These are phyloP conservation scores for Pogoniulus pusillus DNA, from an alignment of 2,797 vertebrate genomes.

Conservation along the genomic window DNA sequence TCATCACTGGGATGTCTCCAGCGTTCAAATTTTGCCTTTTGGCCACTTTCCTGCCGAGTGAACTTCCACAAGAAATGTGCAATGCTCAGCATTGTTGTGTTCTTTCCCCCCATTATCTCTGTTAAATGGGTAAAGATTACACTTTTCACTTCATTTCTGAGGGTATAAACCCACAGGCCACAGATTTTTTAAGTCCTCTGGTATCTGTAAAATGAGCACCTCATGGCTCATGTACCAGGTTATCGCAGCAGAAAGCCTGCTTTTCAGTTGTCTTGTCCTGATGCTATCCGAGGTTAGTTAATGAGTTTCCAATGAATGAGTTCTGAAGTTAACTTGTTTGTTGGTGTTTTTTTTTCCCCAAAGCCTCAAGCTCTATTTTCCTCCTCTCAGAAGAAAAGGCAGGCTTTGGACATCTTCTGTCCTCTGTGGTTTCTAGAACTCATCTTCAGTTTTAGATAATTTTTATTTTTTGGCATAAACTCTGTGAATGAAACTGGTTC, in stretches of 20 bases:
- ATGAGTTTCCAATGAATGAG: constrained; percentile 27
- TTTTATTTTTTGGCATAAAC: constrained; percentile 27
- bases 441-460: constrained; percentile 14
- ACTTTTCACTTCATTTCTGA: constrained; percentile 20
- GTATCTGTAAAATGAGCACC: not conserved
- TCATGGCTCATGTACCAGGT: not conserved
- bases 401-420: not conserved
- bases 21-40: constrained; percentile 2
- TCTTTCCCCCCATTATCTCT: not conserved
- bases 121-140: not conserved
- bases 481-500: constrained; percentile 49
- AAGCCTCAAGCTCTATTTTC: constrained; percentile 40
- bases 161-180: not conserved
- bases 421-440: not conserved
- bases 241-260: constrained; percentile 23
- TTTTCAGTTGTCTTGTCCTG: not conserved
- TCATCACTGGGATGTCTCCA: not conserved
- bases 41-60: not conserved
- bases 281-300: not conserved
- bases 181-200: not conserved
- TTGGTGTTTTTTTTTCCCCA: constrained; percentile 39
- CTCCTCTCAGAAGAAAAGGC: constrained; percentile 17
- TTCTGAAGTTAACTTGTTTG: constrained; percentile 12
- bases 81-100: not conserved
- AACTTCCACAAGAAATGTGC: constrained; percentile 17